phyloP scores from a whole-genome alignment of 2,888 invertebrate species.

The Lasioglossum pauxillum region DNA sequence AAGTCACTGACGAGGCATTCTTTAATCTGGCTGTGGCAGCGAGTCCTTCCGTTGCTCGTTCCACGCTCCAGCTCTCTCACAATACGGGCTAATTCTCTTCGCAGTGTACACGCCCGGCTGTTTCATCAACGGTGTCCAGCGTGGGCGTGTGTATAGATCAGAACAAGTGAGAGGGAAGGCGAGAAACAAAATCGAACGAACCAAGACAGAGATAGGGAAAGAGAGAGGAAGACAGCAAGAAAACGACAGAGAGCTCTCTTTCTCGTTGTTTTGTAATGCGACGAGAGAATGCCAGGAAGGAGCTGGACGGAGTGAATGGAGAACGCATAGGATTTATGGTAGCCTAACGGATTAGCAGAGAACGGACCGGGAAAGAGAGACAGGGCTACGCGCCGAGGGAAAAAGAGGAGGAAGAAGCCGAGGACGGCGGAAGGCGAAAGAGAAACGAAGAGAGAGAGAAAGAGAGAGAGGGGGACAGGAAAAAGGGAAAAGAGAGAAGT shows the following conservation, averaged over 20 bases:
- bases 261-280: conserved; percentile 47
- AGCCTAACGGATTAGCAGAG: conserved; percentile 50
- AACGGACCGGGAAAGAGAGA: conserved; percentile 29
- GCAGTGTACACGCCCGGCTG: conserved; percentile 14
- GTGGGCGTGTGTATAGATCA: conserved; percentile 35
- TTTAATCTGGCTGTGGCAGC: conserved; percentile 21
- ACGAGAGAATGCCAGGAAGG: conserved; percentile 55
- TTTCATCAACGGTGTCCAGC: conserved; percentile 19
- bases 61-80: conserved; percentile 13
- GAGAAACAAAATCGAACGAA: background rate
- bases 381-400: conserved; percentile 1
- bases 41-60: conserved; percentile 3
- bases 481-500: conserved; percentile 64
- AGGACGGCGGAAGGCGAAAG: background rate
- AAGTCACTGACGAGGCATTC: conserved; percentile 44
- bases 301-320: conserved; percentile 58
- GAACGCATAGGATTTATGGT: conserved; percentile 63
- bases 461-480: conserved; percentile 54
- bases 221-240: background rate
- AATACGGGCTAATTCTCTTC: conserved; percentile 44
- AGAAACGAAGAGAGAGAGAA: conserved; percentile 33
- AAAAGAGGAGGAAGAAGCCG: conserved; percentile 21
- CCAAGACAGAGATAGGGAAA: background rate
- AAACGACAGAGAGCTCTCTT: conserved; percentile 28
- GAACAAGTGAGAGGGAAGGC: background rate